phyloP scores from a whole-genome alignment of 2,113 vertebrate genomes.

The Dolichotis patagonum region DNA sequence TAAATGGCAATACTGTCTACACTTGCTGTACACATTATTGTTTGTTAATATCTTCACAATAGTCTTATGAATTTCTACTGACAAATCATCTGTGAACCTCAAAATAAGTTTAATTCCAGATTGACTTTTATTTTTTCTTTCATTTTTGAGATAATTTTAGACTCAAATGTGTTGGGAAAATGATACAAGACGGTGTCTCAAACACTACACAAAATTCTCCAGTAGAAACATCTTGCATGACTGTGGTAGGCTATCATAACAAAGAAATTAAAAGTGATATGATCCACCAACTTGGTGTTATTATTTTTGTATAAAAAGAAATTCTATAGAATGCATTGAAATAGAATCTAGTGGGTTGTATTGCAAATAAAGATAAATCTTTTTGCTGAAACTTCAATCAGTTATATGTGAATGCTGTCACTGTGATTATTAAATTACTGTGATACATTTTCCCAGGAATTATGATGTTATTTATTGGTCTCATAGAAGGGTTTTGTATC shows the following conservation, averaged over 20 bases:
- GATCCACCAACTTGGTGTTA: background rate
- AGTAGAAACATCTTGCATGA: background rate
- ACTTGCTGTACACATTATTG: background rate
- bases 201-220: background rate
- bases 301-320: background rate
- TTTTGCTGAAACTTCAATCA: background rate
- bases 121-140: background rate
- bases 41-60: background rate
- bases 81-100: background rate
- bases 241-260: background rate
- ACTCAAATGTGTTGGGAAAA: background rate
- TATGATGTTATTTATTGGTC: background rate
- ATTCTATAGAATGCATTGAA: background rate
- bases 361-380: background rate
- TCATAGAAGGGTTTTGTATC: background rate
- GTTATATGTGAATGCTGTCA: background rate
- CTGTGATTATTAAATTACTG: background rate
- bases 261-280: background rate
- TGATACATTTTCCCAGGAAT: background rate
- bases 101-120: background rate
- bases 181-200: background rate
- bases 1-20: background rate
- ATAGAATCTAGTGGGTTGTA: background rate
- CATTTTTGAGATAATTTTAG: background rate
- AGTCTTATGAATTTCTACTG: background rate